phyloP scores from a whole-genome alignment of 2,113 vertebrate genomes.

The Daboia siamensis region DNA sequence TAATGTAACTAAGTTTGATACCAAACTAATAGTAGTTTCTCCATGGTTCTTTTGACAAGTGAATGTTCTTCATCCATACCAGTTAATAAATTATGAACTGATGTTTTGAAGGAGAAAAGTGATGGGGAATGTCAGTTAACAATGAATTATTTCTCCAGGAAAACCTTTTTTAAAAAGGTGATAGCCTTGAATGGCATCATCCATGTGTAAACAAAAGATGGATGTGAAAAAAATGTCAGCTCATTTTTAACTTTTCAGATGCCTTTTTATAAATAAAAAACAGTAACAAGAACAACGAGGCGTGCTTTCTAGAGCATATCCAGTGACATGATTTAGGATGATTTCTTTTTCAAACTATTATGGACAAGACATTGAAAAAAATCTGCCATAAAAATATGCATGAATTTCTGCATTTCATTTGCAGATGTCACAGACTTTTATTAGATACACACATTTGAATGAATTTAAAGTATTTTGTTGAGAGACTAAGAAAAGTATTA shows the following conservation, averaged over 20 bases:
- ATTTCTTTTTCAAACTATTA: conserved; percentile 2
- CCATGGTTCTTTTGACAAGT: background rate
- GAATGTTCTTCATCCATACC: background rate
- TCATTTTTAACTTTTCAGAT: conserved; percentile 26
- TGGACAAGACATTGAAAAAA: background rate
- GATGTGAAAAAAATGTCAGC: conserved; percentile 35
- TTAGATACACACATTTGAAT: background rate
- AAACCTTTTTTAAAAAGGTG: conserved; percentile 38
- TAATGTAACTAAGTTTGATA: background rate
- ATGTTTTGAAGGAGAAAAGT: conserved; percentile 24
- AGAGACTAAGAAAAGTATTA: background rate
- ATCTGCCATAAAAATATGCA: background rate
- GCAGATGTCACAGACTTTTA: background rate
- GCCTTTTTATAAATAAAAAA: background rate
- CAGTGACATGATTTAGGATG: background rate
- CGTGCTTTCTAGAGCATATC: background rate
- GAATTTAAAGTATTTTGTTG: background rate
- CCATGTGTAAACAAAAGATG: conserved; percentile 42
- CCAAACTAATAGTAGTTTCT: background rate
- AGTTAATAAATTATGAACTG: conserved; percentile 14
- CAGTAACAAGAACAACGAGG: background rate
- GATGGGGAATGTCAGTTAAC: conserved; percentile 21
- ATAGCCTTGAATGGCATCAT: conserved; percentile 46
- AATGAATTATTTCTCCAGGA: conserved; percentile 14
- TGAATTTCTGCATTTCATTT: background rate